Evolutionary conservation across 2,113 vertebrate genomes (phyloP).

Genomic region (Sylvilagus bachmani): DNA sequence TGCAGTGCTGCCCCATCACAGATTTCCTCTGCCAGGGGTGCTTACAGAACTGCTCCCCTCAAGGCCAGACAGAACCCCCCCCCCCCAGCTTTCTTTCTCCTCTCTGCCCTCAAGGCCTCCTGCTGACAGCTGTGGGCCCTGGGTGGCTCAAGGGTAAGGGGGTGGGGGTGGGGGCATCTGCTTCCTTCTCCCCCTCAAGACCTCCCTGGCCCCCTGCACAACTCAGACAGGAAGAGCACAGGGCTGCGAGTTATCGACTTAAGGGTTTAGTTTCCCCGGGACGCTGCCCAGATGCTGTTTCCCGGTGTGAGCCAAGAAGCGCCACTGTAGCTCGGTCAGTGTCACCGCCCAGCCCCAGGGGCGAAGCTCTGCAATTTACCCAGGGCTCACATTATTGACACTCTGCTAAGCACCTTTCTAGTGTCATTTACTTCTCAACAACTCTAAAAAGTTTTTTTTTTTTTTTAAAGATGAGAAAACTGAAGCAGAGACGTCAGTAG

Average conservation of each 20-base stretch:
- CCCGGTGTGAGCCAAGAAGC: neutral
- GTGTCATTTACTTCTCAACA: neutral
- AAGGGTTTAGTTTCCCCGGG: neutral
- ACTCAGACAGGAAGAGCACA: neutral
- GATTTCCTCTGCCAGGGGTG: neutral
- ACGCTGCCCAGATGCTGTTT: neutral
- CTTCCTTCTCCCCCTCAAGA: neutral
- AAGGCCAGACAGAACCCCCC: neutral
- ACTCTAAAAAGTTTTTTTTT: neutral
- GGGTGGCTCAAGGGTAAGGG: neutral
- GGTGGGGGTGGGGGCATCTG: neutral
- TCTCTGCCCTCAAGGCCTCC: neutral
- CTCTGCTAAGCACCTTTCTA: neutral
- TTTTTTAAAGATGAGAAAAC: slow-evolving; percentile 26
- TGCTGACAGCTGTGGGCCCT: neutral
- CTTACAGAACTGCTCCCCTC: neutral
- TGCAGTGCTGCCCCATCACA: neutral
- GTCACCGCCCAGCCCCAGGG: neutral
- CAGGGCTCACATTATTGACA: neutral
- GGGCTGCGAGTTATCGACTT: neutral
- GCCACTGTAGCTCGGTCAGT: neutral
- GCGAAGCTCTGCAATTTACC: neutral
- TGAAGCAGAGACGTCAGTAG: neutral
- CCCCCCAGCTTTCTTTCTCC: neutral
- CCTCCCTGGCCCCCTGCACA: neutral